Percentiles rank a stretch among this genome's conserved stretches.
These are phyloP conservation scores for Acanthosepion pharaonis DNA, from an alignment of 2,888 invertebrate genomes.

Conservation along the genomic window DNA sequence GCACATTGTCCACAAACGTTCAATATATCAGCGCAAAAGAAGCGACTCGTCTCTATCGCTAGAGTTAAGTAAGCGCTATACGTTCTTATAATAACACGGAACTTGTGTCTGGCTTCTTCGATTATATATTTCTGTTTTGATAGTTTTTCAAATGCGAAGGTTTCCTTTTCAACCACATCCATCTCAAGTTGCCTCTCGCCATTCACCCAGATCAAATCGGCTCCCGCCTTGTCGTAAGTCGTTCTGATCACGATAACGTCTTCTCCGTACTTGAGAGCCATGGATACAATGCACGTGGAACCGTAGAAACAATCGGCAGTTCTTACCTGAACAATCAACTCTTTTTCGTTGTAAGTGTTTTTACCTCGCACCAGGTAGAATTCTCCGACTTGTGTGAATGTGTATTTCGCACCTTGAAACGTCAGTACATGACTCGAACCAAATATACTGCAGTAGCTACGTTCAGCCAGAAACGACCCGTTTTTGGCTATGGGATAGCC, in stretches of 20 bases:
- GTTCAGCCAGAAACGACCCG: background rate
- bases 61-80: background rate
- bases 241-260: constrained; percentile 54
- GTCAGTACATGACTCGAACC: constrained; percentile 53
- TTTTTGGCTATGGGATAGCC: constrained; percentile 39
- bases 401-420: constrained; percentile 50
- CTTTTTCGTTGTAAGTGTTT: background rate
- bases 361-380: constrained; percentile 50
- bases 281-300: constrained; percentile 52
- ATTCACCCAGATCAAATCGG: constrained; percentile 52
- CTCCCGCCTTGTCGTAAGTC: constrained; percentile 49
- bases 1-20: background rate
- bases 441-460: constrained; percentile 51
- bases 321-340: constrained; percentile 52
- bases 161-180: background rate
- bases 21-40: background rate
- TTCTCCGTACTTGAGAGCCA: constrained; percentile 50
- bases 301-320: constrained; percentile 51
- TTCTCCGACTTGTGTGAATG: constrained; percentile 54
- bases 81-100: background rate
- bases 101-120: background rate
- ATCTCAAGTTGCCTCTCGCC: constrained; percentile 49
- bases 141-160: background rate
- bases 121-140: background rate
- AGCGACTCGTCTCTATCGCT: background rate